Base-by-base conservation (phyloP, 23 tunicate genomes). In the Styela clava region DNA sequence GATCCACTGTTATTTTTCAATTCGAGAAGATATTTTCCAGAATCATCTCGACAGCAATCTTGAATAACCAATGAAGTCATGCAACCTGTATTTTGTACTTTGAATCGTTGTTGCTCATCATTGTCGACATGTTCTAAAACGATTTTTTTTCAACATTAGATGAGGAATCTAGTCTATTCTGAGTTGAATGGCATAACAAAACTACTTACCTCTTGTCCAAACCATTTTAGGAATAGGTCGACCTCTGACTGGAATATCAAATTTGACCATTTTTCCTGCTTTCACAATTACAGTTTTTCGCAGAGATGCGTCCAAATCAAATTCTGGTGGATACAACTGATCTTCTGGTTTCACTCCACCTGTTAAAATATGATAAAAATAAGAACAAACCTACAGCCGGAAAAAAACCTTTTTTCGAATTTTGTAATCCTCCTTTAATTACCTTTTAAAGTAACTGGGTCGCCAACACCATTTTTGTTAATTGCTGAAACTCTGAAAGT, bases 301-400 rank as follows among this genome's bases (percentile, higher is more conserved):
- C 63, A 95, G 37, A 9, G 86, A 61, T 3, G 96, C 34, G 65
- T 94, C 93, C 30, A 95, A 63, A 25, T 95, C 99, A 69, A 83
- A 95, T 16, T 86, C 96, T 34, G 99, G 99, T 28, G 83, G 79
- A 65, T 86, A 91, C 16, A 95, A 88, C n/a, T 82, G 79, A 29
- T 89, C 99, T 64, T 81, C 85, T 2, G 99, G 99, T 56, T 78
- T 86, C 23, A 90, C 86, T 27, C 83, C 74, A 18, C 87, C 98
- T 22, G 33, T 44, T 5, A 44, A 44, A 44, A 44, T 12, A 44
- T 44, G 56, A 44, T 5, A 7, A 44, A 35, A n/a, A n/a, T n/a
- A n/a, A n/a, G n/a, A n/a, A n/a, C n/a, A n/a, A n/a, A 91, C 74
- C 24, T 78, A n/a, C n/a, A n/a, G n/a, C n/a, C n/a, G n/a, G n/a